Evolutionary conservation across 2,113 vertebrate species (phyloP), one percentile per base, ranked within the genome.

Genomic region (Nyctereutes procyonoides): DNA sequence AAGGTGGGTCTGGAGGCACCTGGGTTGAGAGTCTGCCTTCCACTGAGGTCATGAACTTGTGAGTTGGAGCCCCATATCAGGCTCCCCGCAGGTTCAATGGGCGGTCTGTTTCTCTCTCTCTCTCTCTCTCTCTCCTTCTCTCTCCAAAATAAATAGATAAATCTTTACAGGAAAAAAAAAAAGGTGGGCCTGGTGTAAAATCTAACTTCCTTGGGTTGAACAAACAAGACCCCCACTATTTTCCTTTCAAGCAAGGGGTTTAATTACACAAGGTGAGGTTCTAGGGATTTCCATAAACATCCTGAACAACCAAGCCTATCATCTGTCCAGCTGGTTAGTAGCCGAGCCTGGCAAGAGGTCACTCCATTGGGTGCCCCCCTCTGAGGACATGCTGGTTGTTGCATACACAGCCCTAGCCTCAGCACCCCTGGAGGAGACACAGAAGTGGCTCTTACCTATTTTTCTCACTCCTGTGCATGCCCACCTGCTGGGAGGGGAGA

Each of bases 381-480:
- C 9, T 30, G 30, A 43, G 20, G 4, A 19, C 1, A 17, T 8
- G 8, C n/a, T 55, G 8, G 10, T 30, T 3, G 38, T 55, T 26
- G n/a, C 4, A 10, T 1, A 11, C 20, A 11, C 35, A 35, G 26
- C 10, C n/a, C 20, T n/a, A 15, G 16, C 15, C 26, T 43, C 48
- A 56, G 35, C 48, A 8, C 19, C 12, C n/a, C 24, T 11, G 5
- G 11, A 90, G 35, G 38, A 69, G 38, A 85, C 10, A 10, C 62
- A 28, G 19, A 80, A 65, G 5, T 38, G 15, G 11, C n/a, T 63
- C 5, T 35, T 43, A 13, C 0, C 0, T 8, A 0, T 8, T 56
- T 79, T 22, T 24, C 35, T 43, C 11, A 3, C 38, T 51, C 43
- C 43, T 5, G 11, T 0, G 5, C 24, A 22, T 30, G 19, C 48